Evolutionary conservation across 23 tunicate genomes (phyloP).

Genomic region (Botrylloides violaceus): DNA sequence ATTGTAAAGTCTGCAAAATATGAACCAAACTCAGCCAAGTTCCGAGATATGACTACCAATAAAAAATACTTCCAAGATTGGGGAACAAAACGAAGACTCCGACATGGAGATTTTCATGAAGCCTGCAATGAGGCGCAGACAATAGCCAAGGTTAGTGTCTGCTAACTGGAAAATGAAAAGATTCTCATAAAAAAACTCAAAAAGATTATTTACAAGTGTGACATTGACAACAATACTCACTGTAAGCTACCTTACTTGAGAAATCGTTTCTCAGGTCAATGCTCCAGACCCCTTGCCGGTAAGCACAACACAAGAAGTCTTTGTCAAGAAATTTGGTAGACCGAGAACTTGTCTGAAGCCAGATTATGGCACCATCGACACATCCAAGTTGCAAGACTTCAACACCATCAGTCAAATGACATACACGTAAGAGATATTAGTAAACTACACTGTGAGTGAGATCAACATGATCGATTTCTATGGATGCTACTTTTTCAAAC

Average conservation of each 20-base stretch:
- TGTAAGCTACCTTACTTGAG: too few relatives aligned
- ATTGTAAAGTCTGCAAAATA: neutral
- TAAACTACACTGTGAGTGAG: neutral
- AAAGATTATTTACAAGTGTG: too few relatives aligned
- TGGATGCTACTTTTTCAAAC: constrained; percentile 1
- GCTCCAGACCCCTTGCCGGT: constrained; percentile 10
- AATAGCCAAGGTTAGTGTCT: constrained; percentile 7
- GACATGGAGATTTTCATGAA: constrained; percentile 92
- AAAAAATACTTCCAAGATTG: constrained; percentile 62
- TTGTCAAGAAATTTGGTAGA: constrained; percentile 60
- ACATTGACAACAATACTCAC: too few relatives aligned
- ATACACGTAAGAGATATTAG: constrained; percentile 51
- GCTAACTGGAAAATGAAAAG: too few relatives aligned
- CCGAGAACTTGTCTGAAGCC: constrained; percentile 83
- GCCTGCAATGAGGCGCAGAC: constrained; percentile 42
- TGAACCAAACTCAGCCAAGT: constrained; percentile 1
- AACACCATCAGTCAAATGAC: constrained; percentile 57
- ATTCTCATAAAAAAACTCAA: too few relatives aligned
- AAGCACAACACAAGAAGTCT: constrained; percentile 56
- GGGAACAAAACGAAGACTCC: constrained; percentile 30
- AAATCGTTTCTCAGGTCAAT: constrained; percentile 8
- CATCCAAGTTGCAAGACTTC: constrained; percentile 56
- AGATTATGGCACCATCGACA: constrained; percentile 46
- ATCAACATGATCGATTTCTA: neutral
- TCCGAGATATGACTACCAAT: constrained; percentile 53